phyloP scores from a whole-genome alignment of 2,113 vertebrate genomes.

The Clarias macrocephalus region DNA sequence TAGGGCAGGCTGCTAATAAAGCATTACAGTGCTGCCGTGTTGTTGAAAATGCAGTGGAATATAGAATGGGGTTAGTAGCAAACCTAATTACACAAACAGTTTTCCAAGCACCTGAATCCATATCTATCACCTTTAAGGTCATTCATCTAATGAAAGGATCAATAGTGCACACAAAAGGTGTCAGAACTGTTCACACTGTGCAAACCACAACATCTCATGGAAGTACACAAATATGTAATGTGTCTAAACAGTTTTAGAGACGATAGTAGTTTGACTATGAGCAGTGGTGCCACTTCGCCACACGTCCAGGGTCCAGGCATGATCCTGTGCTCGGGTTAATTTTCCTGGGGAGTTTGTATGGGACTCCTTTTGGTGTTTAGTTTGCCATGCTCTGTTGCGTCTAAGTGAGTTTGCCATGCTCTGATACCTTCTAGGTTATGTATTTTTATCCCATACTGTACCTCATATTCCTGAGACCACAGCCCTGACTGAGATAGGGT shows the following conservation, averaged over 20 bases:
- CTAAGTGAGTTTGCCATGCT: background rate
- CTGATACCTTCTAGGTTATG: background rate
- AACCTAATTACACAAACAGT: slow-evolving; percentile 46
- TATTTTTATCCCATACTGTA: background rate
- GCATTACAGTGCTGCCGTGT: slow-evolving; percentile 42
- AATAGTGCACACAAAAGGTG: slow-evolving; percentile 11
- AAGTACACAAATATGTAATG: background rate
- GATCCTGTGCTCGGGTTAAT: background rate
- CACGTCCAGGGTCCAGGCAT: background rate
- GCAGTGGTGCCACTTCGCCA: background rate
- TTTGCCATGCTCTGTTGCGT: background rate
- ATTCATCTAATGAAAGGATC: slow-evolving; percentile 34
- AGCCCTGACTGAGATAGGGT: background rate
- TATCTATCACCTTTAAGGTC: slow-evolving; percentile 37
- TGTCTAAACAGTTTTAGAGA: background rate
- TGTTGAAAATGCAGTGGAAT: slow-evolving; percentile 49
- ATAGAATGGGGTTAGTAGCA: slow-evolving; percentile 29
- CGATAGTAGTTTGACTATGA: background rate
- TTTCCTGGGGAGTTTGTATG: background rate
- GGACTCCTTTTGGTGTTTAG: background rate
- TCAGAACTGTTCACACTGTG: background rate
- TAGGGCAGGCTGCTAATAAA: slow-evolving; percentile 2
- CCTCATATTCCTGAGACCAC: background rate
- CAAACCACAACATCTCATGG: background rate
- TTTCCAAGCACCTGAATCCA: slow-evolving; percentile 24